Evolutionary conservation across 37 sponge, comb jelly and placozoan genomes (phyloP), one percentile per base, ranked within the genome.

Genomic region (Beroe forskalii): DNA sequence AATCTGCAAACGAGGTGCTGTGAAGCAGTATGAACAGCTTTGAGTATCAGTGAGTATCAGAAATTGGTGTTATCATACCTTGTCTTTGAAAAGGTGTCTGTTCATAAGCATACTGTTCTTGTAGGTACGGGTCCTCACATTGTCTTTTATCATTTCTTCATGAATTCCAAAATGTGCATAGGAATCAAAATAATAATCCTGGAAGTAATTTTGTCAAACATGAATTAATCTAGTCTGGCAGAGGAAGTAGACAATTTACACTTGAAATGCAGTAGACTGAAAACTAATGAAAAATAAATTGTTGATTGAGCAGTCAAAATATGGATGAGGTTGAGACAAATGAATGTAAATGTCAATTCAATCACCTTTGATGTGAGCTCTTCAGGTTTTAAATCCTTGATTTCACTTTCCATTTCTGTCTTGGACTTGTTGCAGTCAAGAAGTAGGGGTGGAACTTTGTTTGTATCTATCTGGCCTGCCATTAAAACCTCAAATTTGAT

Each of bases 101-200:
- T 97, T 97, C 92, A 96, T 94, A 42, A 94, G 93, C 90, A 97
- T 96, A 75, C 95, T 92, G 64, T 96, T 94, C 14, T 95, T 92
- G 92, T 97, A 97, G 33, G 98, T 97, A 36, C 95, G 62, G n/a
- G 96, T 97, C 12, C 98, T 91, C 33, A 96, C 94, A 27, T 97
- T 93, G 67, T 97, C 98, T 80, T 97, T 97, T 24, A 97, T 76
- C 98, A 97, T 97, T 80, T 97, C 98, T 86, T 97, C 96, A 63
- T 96, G 96, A 30, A 96, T 96, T n/a, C 97, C 95, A 67, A 94
- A 97, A 76, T 97, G 98, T 0, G 98, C 95, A 63, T 97, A 97
- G 3, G 98, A 97, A 89, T 97, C 98, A 76, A 97, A 97, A 92
- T 97, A 97, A 90, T 97, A 97, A 39, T 97, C 98, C 55, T 69